Conservation (phyloP, 2,888 invertebrate species). For the Azorinus chamasolen region DNA sequence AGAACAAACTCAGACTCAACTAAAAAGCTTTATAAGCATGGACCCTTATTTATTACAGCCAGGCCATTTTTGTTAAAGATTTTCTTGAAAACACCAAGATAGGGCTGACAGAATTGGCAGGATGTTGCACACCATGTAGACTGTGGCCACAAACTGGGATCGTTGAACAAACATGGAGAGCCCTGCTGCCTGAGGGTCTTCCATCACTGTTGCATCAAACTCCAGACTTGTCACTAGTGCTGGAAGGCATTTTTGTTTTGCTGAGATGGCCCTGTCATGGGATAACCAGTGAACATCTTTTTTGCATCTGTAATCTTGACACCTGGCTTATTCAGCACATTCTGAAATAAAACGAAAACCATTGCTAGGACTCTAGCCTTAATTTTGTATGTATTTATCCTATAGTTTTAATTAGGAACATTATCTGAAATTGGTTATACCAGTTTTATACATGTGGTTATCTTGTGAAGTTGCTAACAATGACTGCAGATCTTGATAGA, state of each 20-base stretch:
- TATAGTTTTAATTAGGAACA: no score
- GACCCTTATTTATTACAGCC: no score
- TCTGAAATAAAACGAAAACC: constrained; percentile 2
- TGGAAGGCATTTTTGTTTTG: constrained; percentile 30
- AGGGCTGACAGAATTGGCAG: constrained; percentile 41
- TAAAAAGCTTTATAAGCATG: no score
- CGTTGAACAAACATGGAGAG: constrained; percentile 41
- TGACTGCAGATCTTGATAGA: no score
- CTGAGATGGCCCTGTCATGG: constrained; percentile 37
- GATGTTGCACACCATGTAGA: constrained; percentile 42
- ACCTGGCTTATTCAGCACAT: constrained; percentile 20
- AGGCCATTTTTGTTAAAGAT: no score
- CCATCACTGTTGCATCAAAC: constrained; percentile 40
- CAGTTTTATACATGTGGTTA: no score
- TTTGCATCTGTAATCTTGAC: constrained; percentile 27
- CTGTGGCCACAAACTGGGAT: constrained; percentile 30
- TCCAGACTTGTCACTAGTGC: constrained; percentile 44
- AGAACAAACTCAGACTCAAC: no score
- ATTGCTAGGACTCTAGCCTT: no score
- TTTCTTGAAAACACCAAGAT: constrained; percentile 34
- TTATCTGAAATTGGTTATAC: no score
- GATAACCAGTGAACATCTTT: constrained; percentile 55
- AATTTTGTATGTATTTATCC: no score
- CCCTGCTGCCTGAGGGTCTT: constrained; percentile 35
- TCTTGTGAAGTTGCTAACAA: no score